Evolutionary conservation across 1,140 invertebrate genomes (phyloP), one percentile per base, ranked within the genome.

Genomic region (Elymnias hypermnestra): DNA sequence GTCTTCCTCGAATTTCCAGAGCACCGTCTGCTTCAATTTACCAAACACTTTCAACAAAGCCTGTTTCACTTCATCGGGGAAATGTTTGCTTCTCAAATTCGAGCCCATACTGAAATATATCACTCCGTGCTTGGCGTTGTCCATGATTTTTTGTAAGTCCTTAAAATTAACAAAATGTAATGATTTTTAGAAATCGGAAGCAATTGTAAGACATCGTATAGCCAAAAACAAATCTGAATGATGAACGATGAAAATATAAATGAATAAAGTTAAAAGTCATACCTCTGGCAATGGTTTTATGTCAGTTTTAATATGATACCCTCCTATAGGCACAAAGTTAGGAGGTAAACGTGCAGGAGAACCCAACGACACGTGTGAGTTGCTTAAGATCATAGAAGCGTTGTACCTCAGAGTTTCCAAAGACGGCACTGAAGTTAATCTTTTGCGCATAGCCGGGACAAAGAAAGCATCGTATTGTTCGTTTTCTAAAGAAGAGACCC

Each of bases 101-200:
- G 89, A 90, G 0, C 90, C 90, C 49, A 91, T 77, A 33, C 85
- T 90, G 33, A 92, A 90, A 48, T 89, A 91, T 13, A 92, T 75
- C 0, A 88, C 87, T 1, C 61, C 55, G 31, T 58, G 3, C 14
- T 48, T 41, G 8, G 58, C 19, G 9, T 62, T 41, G 14, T 38
- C 55, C 9, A 64, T 36, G 12, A 64, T 8, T 13, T 46, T 44
- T 22, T 53, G 51, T 7, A 45, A 61, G 26, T 29, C 52, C 17
- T 53, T 60, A 18, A 23, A 45, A 53, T 33, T 18, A 14, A 12
- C 19, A 38, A 38, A 37, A 14, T 41, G 13, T 5, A n/a, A 29
- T 36, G 19, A 21, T 21, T 12, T 9, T 10, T 4, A 29, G 9
- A 29, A 29, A 12, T n/a, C 8, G 26, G n/a, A 12, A 7, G 1